These are phyloP conservation scores for Anarrhichthys ocellatus DNA, from an alignment of 2,113 vertebrate genomes.

Conservation along the genomic window DNA sequence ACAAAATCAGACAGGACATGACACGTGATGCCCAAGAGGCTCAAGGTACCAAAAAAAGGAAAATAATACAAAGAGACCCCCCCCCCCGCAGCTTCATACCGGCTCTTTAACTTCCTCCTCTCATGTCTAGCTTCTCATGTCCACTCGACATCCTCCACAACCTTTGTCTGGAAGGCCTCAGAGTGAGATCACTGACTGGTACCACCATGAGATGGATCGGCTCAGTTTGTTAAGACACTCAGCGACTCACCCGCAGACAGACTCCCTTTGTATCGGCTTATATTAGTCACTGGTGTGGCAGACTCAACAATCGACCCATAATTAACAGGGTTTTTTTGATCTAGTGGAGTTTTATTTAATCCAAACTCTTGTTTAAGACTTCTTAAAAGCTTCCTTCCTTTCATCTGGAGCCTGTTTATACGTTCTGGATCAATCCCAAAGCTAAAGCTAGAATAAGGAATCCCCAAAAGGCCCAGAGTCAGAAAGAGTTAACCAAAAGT, in stretches of 20 bases:
- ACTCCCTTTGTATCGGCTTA: slow-evolving; percentile 38
- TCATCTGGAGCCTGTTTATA: slow-evolving; percentile 47
- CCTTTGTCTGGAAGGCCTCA: slow-evolving; percentile 42
- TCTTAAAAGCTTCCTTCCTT: slow-evolving; percentile 40
- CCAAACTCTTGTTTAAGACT: slow-evolving; percentile 33
- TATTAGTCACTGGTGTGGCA: slow-evolving; percentile 74
- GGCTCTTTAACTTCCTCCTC: slow-evolving; percentile 69
- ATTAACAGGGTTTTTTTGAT: slow-evolving; percentile 57
- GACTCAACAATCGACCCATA: slow-evolving; percentile 65
- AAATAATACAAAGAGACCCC: neutral
- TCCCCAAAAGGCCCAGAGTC: slow-evolving; percentile 20
- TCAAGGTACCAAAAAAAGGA: slow-evolving; percentile 38
- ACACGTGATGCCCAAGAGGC: slow-evolving; percentile 54
- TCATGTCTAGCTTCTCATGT: slow-evolving; percentile 53
- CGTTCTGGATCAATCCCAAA: slow-evolving; percentile 34
- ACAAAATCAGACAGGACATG: slow-evolving; percentile 71
- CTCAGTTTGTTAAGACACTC: slow-evolving; percentile 57
- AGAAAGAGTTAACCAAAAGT: slow-evolving; percentile 43
- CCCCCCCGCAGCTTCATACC: slow-evolving; percentile 16
- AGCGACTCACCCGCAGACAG: slow-evolving; percentile 59
- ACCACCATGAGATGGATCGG: slow-evolving; percentile 56
- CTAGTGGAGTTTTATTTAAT: neutral
- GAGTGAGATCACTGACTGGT: slow-evolving; percentile 74
- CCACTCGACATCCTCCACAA: slow-evolving; percentile 54
- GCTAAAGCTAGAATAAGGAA: slow-evolving; percentile 40